These are phyloP conservation scores for Ganaspis brasiliensis DNA, from an alignment of 2,888 invertebrate genomes.

Conservation along the genomic window DNA sequence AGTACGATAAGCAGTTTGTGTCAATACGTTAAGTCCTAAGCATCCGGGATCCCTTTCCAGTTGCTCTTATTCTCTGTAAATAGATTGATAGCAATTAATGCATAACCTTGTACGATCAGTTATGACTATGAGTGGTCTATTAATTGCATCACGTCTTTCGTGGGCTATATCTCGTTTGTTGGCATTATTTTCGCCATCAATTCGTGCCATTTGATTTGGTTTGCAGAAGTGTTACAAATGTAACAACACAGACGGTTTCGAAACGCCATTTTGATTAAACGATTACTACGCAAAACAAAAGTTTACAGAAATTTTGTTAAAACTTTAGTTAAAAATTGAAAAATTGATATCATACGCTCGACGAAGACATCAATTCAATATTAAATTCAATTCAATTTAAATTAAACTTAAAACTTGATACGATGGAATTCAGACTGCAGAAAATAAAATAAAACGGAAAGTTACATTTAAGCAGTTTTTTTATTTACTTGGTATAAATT, in stretches of 20 bases:
- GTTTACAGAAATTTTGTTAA: too few relatives aligned
- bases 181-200: constrained; percentile 40
- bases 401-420: too few relatives aligned
- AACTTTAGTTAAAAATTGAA: too few relatives aligned
- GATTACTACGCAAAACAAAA: too few relatives aligned
- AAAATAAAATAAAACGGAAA: too few relatives aligned
- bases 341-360: too few relatives aligned
- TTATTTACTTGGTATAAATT: too few relatives aligned
- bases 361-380: too few relatives aligned
- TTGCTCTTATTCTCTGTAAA: not conserved
- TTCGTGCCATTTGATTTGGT: constrained; percentile 18
- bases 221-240: constrained; percentile 6
- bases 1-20: constrained; percentile 30
- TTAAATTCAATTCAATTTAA: too few relatives aligned
- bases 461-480: too few relatives aligned
- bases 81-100: constrained; percentile 45
- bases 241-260: constrained; percentile 13
- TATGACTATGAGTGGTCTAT: constrained; percentile 17
- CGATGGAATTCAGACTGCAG: too few relatives aligned
- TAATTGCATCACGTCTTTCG: constrained; percentile 22
- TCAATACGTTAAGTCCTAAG: constrained; percentile 44
- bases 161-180: constrained; percentile 45
- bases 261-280: not conserved
- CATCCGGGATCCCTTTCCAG: constrained; percentile 45
- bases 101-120: constrained; percentile 45